A percentile compares a stretch with the other conserved stretches of the same genome.
phyloP scores from a whole-genome alignment of 2,888 invertebrate species.

The Chloroclystis v-ata region DNA sequence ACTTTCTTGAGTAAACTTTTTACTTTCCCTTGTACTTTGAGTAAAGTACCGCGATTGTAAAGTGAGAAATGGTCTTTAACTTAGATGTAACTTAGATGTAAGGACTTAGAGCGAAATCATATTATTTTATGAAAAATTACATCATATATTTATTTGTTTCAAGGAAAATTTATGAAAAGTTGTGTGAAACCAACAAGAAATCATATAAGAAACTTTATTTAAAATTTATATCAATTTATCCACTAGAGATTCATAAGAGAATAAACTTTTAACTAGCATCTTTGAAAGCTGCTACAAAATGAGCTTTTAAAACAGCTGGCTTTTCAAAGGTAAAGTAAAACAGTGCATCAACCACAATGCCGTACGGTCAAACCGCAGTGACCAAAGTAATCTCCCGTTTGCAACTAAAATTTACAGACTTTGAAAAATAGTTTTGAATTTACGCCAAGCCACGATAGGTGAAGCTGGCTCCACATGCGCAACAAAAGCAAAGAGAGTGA shows the following conservation, averaged over 20 bases:
- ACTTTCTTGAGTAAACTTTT: slow-evolving; percentile 31
- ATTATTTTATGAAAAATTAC: too few relatives aligned
- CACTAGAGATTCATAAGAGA: too few relatives aligned
- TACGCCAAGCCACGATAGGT: slow-evolving; percentile 13
- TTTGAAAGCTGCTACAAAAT: slow-evolving; percentile 3
- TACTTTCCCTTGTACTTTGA: neutral
- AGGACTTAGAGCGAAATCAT: too few relatives aligned
- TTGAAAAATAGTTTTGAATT: slow-evolving; percentile 18
- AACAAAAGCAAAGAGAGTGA: neutral
- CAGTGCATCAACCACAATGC: slow-evolving; percentile 46
- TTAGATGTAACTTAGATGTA: too few relatives aligned
- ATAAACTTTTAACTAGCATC: too few relatives aligned
- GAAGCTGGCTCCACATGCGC: neutral
- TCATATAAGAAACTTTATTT: too few relatives aligned
- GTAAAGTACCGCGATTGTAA: neutral
- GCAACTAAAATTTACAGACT: slow-evolving; percentile 8
- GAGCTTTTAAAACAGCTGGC: slow-evolving; percentile 8
- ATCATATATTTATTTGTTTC: too few relatives aligned
- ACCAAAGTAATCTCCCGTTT: slow-evolving; percentile 27
- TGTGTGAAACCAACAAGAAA: too few relatives aligned
- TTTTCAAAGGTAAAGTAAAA: slow-evolving; percentile 51
- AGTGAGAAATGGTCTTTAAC: too few relatives aligned
- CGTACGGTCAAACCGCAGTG: slow-evolving; percentile 50
- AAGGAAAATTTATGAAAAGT: too few relatives aligned
- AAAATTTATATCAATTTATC: too few relatives aligned